Conservation (phyloP, 2,113 vertebrate genomes). For the Cavia aperea region DNA sequence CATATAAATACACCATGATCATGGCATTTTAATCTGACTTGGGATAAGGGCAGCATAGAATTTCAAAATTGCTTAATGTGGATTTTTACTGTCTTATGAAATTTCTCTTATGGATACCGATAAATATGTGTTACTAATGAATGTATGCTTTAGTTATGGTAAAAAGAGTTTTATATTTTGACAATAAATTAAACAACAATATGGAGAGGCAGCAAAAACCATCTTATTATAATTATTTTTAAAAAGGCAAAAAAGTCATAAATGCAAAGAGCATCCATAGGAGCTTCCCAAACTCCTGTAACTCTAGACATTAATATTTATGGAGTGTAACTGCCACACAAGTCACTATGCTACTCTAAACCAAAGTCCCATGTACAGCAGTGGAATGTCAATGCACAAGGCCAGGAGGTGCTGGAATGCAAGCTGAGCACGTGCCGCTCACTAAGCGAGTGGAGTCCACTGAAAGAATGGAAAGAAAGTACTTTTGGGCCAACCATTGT, state of each 20-base stretch:
- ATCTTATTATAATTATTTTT: not conserved
- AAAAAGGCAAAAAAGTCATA: not conserved
- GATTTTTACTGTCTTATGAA: not conserved
- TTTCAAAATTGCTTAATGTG: not conserved
- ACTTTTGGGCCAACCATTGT: not conserved
- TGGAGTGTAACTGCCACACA: not conserved
- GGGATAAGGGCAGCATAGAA: rapidly evolving
- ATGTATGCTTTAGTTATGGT: not conserved
- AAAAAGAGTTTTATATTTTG: not conserved
- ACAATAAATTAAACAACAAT: not conserved
- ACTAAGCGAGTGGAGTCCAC: not conserved
- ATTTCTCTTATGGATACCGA: not conserved
- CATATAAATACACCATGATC: not conserved
- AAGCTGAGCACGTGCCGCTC: not conserved
- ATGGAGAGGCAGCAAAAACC: not conserved
- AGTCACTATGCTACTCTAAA: not conserved
- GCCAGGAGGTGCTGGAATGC: not conserved
- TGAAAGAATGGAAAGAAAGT: not conserved
- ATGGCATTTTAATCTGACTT: not conserved
- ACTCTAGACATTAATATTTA: not conserved
- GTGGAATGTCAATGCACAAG: not conserved
- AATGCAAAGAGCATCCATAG: not conserved
- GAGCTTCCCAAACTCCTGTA: not conserved
- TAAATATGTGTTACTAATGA: not conserved
- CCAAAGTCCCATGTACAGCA: not conserved